Evolutionary conservation across 2,797 vertebrate genomes (phyloP), one percentile per base, ranked within the genome.

Genomic region (Astyanax mexicanus): DNA sequence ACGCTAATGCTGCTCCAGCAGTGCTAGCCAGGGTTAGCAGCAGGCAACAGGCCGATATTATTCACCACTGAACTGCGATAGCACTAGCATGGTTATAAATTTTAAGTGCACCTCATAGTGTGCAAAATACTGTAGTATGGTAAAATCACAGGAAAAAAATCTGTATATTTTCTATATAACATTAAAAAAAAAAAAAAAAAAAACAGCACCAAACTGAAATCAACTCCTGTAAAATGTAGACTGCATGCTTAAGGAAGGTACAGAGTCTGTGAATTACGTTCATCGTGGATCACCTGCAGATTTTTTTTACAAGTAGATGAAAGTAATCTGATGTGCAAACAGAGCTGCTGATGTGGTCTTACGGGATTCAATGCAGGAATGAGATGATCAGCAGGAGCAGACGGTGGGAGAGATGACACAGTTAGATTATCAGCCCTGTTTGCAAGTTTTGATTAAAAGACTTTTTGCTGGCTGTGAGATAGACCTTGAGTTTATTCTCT

Each of bases 361-460:
- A 35, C 8, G 29, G 29, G 57, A 60, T 57, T 10, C 37, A 60
- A 60, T 37, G 29, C 7, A 9, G 15, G 57, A 32, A 35, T 17
- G 57, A 38, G 32, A 38, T 52, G 52, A 52, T 21, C 47, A 49
- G 57, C 29, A 35, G 57, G 57, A 60, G 55, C 4, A 29, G 29
- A 32, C 27, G 32, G 17, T 27, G 52, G 15, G 55, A 35, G 27
- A 17, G 15, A 35, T n/a, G 32, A 32, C 29, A 37, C 29, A 8
- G 1, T 35, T 60, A 7, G 15, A 35, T 19, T n/a, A 35, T 4
- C 17, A 19, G 9, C 32, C 8, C 13, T n/a, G 19, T 55, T 55
- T 58, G 55, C 55, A 37, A 19, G 29, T 60, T 60, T 60, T 60
- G 29, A 37, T 35, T 60, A 60, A 37, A 60, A 37, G 32, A 23